phyloP scores from a whole-genome alignment of 2,113 vertebrate species.

The Rhea pennata region DNA sequence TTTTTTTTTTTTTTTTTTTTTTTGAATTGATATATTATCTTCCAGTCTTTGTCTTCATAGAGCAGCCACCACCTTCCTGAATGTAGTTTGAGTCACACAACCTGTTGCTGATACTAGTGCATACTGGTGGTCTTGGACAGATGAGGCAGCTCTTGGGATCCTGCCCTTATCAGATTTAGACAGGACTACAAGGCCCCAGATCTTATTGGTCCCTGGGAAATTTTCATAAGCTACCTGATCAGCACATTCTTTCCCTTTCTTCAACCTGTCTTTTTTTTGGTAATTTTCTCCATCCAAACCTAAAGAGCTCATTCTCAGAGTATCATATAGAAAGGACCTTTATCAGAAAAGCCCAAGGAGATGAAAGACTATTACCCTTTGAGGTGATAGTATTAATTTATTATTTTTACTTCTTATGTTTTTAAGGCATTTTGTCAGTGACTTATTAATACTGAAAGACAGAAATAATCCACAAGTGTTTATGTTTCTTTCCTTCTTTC shows the following conservation, averaged over 20 bases:
- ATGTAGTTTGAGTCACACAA: not conserved
- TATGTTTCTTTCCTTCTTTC: not conserved
- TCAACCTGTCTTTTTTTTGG: not conserved
- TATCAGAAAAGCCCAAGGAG: not conserved
- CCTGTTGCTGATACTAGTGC: not conserved
- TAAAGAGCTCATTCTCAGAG: not conserved
- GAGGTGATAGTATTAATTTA: not conserved
- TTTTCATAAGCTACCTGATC: not conserved
- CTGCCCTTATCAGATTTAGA: not conserved
- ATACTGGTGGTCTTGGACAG: not conserved
- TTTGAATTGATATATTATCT: not conserved
- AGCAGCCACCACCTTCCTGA: not conserved
- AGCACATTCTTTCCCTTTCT: not conserved
- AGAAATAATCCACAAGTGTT: not conserved
- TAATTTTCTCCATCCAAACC: not conserved
- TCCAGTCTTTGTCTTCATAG: not conserved
- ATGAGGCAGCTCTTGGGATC: not conserved
- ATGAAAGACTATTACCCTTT: not conserved
- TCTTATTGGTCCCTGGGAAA: not conserved
- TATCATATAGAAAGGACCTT: not conserved
- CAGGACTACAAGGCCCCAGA: not conserved
- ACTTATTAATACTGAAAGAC: not conserved
- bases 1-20: too few species aligned
- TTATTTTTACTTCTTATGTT: not conserved
- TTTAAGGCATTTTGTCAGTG: not conserved